These are phyloP conservation scores for Neosilurus mollespiculum DNA, from an alignment of 2,797 vertebrate species.

Conservation along the genomic window DNA sequence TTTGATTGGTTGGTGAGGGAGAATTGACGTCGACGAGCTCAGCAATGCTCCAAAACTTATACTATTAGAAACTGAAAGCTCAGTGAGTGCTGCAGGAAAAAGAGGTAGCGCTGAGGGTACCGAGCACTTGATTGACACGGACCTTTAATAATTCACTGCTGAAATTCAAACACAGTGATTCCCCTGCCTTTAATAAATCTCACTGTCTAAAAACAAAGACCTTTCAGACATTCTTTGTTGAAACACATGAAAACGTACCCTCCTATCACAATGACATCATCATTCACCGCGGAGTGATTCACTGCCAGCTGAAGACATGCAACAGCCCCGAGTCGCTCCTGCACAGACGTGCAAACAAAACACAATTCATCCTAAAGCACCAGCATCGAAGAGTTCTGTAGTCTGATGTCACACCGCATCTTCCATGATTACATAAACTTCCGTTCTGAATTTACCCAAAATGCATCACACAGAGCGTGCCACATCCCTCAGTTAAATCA, in stretches of 20 bases:
- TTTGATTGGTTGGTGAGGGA: too few relatives aligned
- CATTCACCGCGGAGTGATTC: slow-evolving; percentile 72
- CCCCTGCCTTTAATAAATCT: not conserved
- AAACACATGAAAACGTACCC: slow-evolving; percentile 64
- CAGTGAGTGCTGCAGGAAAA: too few relatives aligned
- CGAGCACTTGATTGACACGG: too few relatives aligned
- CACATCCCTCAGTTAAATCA: not conserved
- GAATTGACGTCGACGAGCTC: too few relatives aligned
- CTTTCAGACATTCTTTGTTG: too few relatives aligned
- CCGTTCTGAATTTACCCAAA: not conserved
- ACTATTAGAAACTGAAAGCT: too few relatives aligned
- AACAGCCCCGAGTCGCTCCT: slow-evolving; percentile 79
- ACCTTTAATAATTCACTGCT: not conserved
- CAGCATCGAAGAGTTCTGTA: too few relatives aligned
- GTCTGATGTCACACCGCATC: not conserved
- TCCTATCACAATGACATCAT: slow-evolving; percentile 74
- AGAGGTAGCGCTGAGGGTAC: too few relatives aligned
- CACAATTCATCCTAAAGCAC: too few relatives aligned
- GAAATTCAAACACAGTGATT: not conserved
- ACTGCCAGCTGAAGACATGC: slow-evolving; percentile 75
- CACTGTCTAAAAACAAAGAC: not conserved
- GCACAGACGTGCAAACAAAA: not conserved
- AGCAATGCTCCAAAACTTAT: too few relatives aligned
- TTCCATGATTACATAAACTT: not conserved
- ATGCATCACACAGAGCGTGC: not conserved